Base-by-base conservation (phyloP, 2,888 invertebrate genomes). In the Tetranychus truncatus region DNA sequence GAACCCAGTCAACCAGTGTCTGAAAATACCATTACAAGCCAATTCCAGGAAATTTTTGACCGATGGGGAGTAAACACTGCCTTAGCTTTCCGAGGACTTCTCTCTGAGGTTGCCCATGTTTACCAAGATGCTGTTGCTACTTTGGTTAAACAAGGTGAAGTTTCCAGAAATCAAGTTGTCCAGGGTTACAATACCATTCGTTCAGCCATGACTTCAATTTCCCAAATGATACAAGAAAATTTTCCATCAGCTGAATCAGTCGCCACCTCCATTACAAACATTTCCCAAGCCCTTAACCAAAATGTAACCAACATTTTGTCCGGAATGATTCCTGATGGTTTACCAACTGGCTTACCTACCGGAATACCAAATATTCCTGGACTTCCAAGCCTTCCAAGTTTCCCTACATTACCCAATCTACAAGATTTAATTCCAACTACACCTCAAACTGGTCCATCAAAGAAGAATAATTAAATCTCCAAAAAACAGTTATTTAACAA, bases 221-320 rank as follows among this genome's bases (percentile, higher is more conserved):
- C 55, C 55, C 9, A 55, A 15, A 55, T 55, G 55, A 55, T 55
- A 0, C 55, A 55, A 55, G 55, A 55, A 6, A 55, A 55, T 55
- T 55, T 55, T 7, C 55, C 55, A 9, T 15, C 55, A 15, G 55
- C 55, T 15, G 15, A 9, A 15, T 55, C 55, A 9, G 55, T 55
- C 15, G 55, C 55, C 15, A 15, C 6, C 1, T 55, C 55, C 9
- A 55, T 55, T 55, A 15, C 55, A 9, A 55, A 55, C 55, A 55
- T 55, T 55, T 55, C 55, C 15, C 15, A 9, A 55, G 55, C 55
- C 3, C 9, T 55, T 55, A 55, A 55, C 55, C 55, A 55, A 7
- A 55, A 55, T 55, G 34, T 69, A 21, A 69, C 21, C 20, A 69
- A 20, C 69, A 69, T 69, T 21, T 69, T 69, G 11, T 69, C 69